Evolutionary conservation across 2,888 invertebrate genomes (phyloP).

Genomic region (Mechanitis mazaeus): DNA sequence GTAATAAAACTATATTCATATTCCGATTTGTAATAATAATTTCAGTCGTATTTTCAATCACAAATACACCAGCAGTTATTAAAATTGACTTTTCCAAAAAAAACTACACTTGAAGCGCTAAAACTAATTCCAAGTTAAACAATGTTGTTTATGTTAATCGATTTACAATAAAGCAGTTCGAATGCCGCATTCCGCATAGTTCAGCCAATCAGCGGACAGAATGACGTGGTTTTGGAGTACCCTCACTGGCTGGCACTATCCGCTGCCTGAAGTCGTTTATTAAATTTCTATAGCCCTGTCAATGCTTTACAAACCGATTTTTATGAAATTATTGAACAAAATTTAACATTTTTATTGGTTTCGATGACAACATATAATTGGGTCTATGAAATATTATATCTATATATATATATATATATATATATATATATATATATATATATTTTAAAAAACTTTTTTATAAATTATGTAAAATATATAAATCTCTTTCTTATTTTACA

Average conservation of each 20-base stretch:
- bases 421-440: too few relatives aligned
- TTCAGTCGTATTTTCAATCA: too few relatives aligned
- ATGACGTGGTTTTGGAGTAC: conserved; percentile 5
- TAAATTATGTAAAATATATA: too few relatives aligned
- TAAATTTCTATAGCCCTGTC: conserved; percentile 5
- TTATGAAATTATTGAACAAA: not conserved
- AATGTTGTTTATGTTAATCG: not conserved
- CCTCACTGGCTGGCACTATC: conserved; percentile 6
- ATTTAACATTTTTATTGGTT: not conserved
- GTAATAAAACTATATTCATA: too few relatives aligned
- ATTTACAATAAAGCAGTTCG: conserved; percentile 5
- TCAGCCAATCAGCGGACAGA: conserved; percentile 5
- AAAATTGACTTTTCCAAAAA: not conserved
- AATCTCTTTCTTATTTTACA: too few relatives aligned
- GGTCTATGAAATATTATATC: too few relatives aligned
- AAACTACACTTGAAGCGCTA: not conserved
- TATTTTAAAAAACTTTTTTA: too few relatives aligned
- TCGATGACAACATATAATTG: not conserved
- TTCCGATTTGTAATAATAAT: too few relatives aligned
- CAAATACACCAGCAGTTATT: not conserved
- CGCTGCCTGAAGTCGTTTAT: conserved; percentile 4
- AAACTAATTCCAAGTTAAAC: not conserved
- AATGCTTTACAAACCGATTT: not conserved
- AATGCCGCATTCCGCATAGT: conserved; percentile 7
- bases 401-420: too few relatives aligned